A percentile compares a stretch with the other conserved stretches of the same genome.
These are phyloP conservation scores for Chaenocephalus aceratus DNA, from an alignment of 2,113 vertebrate genomes.

Conservation along the genomic window DNA sequence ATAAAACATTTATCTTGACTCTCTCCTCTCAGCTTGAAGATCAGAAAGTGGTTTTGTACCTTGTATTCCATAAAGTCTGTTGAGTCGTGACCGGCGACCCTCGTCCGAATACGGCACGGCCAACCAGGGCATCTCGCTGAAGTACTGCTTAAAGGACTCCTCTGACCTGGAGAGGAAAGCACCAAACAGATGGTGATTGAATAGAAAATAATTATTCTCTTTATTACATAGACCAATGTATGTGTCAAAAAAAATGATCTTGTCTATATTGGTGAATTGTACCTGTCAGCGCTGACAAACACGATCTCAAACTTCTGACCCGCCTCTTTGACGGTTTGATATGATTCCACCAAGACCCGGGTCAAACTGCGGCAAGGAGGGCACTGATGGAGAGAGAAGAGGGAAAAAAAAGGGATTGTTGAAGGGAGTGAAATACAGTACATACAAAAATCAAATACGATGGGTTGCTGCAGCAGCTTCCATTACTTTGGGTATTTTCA, in stretches of 20 bases:
- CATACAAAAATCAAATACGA: background rate
- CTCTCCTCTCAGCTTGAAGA: background rate
- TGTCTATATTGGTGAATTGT: slow-evolving; percentile 14
- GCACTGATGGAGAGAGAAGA: slow-evolving; percentile 83
- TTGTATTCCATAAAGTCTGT: slow-evolving; percentile 98
- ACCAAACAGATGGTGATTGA: background rate
- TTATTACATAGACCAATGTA: background rate
- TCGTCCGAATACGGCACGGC: slow-evolving; percentile 94
- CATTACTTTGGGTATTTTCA: slow-evolving; percentile 12
- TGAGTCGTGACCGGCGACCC: slow-evolving; percentile 93
- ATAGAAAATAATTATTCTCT: background rate
- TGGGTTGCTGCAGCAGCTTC: background rate
- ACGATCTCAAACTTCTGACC: slow-evolving; percentile 98
- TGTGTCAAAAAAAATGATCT: background rate
- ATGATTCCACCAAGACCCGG: slow-evolving; percentile 94
- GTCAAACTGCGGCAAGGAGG: slow-evolving; percentile 96
- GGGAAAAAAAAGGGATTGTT: background rate
- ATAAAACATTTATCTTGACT: background rate
- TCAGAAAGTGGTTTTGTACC: slow-evolving; percentile 78
- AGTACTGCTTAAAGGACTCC: slow-evolving; percentile 98
- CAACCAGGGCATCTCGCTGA: slow-evolving; percentile 99
- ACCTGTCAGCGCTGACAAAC: slow-evolving; percentile 98
- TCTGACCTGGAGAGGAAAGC: slow-evolving; percentile 87
- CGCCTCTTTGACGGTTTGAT: slow-evolving; percentile 92
- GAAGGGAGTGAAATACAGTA: background rate